A percentile compares a stretch with the other conserved stretches of the same genome.
These are phyloP conservation scores for Rhagonycha fulva DNA, from an alignment of 2,888 invertebrate species.

Conservation along the genomic window DNA sequence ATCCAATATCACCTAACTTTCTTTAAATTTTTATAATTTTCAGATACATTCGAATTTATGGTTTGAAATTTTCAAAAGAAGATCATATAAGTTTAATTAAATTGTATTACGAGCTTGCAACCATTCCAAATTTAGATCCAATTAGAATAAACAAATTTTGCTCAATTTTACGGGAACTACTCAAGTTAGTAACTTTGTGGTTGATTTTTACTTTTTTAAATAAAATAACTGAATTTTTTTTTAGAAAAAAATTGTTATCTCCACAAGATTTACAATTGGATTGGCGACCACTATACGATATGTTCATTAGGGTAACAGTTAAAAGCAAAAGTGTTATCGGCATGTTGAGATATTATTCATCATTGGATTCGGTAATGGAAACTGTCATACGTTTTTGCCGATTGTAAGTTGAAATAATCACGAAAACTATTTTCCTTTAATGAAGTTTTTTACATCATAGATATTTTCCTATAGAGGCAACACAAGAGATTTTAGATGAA, in stretches of 20 bases:
- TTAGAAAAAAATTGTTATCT: slow-evolving; percentile 76
- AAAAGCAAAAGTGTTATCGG: slow-evolving; percentile 61
- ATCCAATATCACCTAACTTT: background rate
- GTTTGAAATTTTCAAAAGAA: slow-evolving; percentile 85
- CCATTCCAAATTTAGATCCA: slow-evolving; percentile 78
- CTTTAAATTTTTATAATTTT: slow-evolving; percentile 40
- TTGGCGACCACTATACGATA: slow-evolving; percentile 83
- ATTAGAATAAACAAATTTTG: slow-evolving; percentile 73
- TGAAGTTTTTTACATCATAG: slow-evolving; percentile 50
- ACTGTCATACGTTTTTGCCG: slow-evolving; percentile 46
- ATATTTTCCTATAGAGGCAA: slow-evolving; percentile 74
- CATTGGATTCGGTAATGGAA: slow-evolving; percentile 44
- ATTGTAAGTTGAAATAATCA: slow-evolving; percentile 42
- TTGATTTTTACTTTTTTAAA: background rate
- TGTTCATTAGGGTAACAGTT: slow-evolving; percentile 64
- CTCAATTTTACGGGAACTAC: slow-evolving; percentile 67
- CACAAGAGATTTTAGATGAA: slow-evolving; percentile 84
- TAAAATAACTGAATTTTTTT: slow-evolving; percentile 5
- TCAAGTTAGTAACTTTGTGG: slow-evolving; percentile 69
- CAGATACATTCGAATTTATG: slow-evolving; percentile 85
- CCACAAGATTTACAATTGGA: slow-evolving; percentile 80
- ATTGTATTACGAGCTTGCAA: slow-evolving; percentile 75
- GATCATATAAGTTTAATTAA: slow-evolving; percentile 85
- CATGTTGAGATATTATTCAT: slow-evolving; percentile 59
- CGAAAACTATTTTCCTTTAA: background rate